Evolutionary conservation across 2,113 vertebrate species (phyloP).

Genomic region (Grammomys surdaster): DNA sequence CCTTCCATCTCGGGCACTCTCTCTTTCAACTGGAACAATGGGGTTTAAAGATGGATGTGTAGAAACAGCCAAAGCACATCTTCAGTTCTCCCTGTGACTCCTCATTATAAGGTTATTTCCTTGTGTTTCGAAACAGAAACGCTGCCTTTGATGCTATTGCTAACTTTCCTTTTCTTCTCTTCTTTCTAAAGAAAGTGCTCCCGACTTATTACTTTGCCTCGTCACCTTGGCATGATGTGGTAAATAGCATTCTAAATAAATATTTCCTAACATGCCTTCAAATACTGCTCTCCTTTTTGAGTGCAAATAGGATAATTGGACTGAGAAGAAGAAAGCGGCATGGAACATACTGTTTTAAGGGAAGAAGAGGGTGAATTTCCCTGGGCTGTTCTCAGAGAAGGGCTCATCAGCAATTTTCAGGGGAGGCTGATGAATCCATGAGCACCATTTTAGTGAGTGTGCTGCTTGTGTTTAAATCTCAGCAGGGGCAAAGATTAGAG

Average conservation of each 20-base stretch:
- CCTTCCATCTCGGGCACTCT: constrained; percentile 53
- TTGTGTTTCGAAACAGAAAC: constrained; percentile 85
- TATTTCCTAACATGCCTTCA: constrained; percentile 82
- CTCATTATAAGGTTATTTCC: constrained; percentile 88
- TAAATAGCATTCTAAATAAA: constrained; percentile 86
- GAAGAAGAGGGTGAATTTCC: constrained; percentile 6
- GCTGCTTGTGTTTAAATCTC: constrained; percentile 47
- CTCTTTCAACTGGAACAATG: constrained; percentile 84
- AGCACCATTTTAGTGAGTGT: not conserved
- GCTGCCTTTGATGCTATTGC: constrained; percentile 83
- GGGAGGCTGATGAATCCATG: constrained; percentile 53
- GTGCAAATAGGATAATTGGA: constrained; percentile 86
- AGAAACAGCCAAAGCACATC: constrained; percentile 59
- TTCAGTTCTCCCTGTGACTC: constrained; percentile 79
- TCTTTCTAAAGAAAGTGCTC: constrained; percentile 75
- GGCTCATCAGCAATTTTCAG: constrained; percentile 46
- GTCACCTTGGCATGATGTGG: constrained; percentile 70
- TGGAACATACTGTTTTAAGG: constrained; percentile 59
- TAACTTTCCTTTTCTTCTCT: constrained; percentile 80
- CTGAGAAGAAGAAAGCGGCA: constrained; percentile 68
- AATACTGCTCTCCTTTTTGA: constrained; percentile 84
- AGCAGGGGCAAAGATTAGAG: constrained; percentile 35
- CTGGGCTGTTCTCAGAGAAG: not conserved
- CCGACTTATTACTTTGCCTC: constrained; percentile 75
- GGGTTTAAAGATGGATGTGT: constrained; percentile 81